Evolutionary conservation across 2,797 vertebrate genomes (phyloP).

Genomic region (Sebastes dallii): DNA sequence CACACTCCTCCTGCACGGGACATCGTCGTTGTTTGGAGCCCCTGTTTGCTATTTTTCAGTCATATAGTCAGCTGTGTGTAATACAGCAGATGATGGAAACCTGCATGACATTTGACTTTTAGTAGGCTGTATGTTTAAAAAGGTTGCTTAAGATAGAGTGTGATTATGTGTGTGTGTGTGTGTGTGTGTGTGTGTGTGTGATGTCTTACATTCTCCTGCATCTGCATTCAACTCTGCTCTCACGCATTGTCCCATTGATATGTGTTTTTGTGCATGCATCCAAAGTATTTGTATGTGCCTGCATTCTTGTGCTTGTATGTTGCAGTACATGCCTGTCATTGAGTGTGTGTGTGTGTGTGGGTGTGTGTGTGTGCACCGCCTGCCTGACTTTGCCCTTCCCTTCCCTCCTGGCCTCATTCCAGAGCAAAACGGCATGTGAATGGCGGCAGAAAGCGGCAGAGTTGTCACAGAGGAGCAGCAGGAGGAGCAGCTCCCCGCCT

Average conservation of each 20-base stretch:
- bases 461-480: conserved; percentile 71
- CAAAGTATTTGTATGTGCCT: conserved; percentile 12
- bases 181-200: neutral
- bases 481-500: conserved; percentile 61
- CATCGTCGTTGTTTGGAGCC: conserved; percentile 12
- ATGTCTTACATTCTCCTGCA: neutral
- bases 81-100: neutral
- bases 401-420: conserved; percentile 63
- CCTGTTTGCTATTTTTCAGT: neutral
- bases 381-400: conserved; percentile 64
- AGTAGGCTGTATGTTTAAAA: neutral
- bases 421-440: conserved; percentile 76
- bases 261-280: neutral
- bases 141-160: neutral
- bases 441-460: conserved; percentile 68
- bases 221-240: neutral
- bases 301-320: conserved; percentile 36
- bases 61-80: neutral
- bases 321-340: conserved; percentile 2
- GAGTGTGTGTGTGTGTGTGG: neutral
- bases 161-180: neutral
- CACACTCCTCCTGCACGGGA: conserved; percentile 49
- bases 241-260: neutral
- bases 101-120: neutral
- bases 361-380: neutral